phyloP scores from a whole-genome alignment of 2,113 vertebrate genomes.

The Phylloscopus trochilus region DNA sequence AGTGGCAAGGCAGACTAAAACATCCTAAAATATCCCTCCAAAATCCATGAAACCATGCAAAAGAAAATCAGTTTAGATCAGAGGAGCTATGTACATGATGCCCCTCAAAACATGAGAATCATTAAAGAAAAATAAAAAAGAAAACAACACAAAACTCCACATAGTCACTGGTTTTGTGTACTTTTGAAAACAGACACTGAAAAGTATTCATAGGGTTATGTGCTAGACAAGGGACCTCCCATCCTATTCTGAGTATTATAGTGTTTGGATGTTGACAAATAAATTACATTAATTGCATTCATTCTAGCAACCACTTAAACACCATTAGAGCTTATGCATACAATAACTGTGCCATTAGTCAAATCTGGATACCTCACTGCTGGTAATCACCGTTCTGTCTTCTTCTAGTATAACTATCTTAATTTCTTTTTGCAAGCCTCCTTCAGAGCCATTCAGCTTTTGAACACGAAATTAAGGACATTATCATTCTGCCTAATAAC shows the following conservation, averaged over 20 bases:
- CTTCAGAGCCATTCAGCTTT: not conserved
- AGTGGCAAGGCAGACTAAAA: not conserved
- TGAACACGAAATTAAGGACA: constrained; percentile 1
- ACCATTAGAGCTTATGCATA: constrained; percentile 50
- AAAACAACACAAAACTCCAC: rapidly evolving
- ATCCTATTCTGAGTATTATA: not conserved
- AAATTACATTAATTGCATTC: constrained; percentile 57
- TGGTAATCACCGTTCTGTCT: constrained; percentile 32
- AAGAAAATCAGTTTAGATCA: not conserved
- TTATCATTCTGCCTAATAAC: not conserved
- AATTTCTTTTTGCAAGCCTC: not conserved
- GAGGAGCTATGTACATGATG: not conserved
- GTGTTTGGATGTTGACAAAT: constrained; percentile 53
- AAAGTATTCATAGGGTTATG: not conserved
- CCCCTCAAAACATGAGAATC: not conserved
- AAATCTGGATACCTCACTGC: constrained; percentile 28
- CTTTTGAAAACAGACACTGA: not conserved
- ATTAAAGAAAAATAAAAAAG: not conserved
- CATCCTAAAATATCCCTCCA: not conserved
- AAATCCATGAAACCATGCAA: not conserved
- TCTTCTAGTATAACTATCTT: constrained; percentile 7
- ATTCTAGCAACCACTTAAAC: constrained; percentile 57
- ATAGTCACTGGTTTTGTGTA: not conserved
- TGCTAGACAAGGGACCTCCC: constrained; percentile 12
- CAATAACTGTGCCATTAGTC: constrained; percentile 56